Percentiles rank a stretch among this genome's conserved stretches.
Evolutionary conservation across 2,888 invertebrate genomes (phyloP).

Genomic region (Ochropleura plecta): DNA sequence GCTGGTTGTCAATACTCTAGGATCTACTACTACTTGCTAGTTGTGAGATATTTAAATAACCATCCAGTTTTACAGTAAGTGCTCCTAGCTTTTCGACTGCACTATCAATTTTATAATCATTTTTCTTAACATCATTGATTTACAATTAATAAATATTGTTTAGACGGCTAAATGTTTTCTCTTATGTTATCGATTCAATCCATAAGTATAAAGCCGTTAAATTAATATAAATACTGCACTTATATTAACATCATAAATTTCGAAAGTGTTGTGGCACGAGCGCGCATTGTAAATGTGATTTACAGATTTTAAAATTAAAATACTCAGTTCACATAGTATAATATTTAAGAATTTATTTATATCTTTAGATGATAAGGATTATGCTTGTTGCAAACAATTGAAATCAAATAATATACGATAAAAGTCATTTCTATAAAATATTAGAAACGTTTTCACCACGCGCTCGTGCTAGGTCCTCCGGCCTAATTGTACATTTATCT

Average conservation of each 20-base stretch:
- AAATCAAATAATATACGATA: too few species aligned
- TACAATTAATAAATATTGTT: not conserved
- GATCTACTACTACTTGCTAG: not conserved
- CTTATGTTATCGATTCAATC: not conserved
- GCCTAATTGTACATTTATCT: too few species aligned
- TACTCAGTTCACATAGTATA: too few species aligned
- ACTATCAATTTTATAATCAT: conserved; percentile 3
- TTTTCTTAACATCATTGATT: not conserved
- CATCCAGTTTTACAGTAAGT: not conserved
- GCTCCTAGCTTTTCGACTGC: not conserved
- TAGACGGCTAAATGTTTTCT: not conserved
- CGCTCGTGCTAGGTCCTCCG: too few species aligned
- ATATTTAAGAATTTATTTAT: too few species aligned
- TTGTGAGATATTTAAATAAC: not conserved
- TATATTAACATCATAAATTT: not conserved
- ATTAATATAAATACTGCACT: not conserved
- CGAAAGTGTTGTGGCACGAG: too few species aligned
- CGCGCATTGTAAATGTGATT: too few species aligned
- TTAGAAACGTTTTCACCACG: too few species aligned
- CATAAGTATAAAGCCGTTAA: not conserved
- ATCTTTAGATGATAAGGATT: too few species aligned
- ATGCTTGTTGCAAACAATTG: too few species aligned
- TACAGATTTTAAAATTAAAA: too few species aligned
- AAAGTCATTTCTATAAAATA: too few species aligned
- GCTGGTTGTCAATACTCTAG: not conserved